Conservation (phyloP, 2,113 vertebrate genomes). For the Sprattus sprattus region DNA sequence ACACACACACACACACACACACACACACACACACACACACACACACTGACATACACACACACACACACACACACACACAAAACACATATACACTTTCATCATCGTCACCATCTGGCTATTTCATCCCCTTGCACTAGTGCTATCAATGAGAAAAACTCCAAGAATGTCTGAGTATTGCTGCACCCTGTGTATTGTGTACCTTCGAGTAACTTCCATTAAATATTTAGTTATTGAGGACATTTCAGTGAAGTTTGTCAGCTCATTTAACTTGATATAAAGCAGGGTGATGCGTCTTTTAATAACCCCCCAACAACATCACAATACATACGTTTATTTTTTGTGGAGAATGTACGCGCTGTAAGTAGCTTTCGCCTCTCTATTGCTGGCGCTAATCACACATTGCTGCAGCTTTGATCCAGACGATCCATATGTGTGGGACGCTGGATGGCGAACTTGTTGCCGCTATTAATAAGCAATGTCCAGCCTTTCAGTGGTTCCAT, state of each 20-base stretch:
- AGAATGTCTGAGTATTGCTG: not conserved
- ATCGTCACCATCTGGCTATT: not conserved
- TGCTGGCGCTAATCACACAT: slow-evolving; percentile 55
- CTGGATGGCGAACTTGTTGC: slow-evolving; percentile 53
- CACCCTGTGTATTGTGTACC: not conserved
- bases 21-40: not conserved
- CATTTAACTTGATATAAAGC: slow-evolving; percentile 59
- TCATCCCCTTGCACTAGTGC: not conserved
- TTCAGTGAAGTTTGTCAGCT: slow-evolving; percentile 32
- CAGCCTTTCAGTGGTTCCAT: not conserved
- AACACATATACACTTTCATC: not conserved
- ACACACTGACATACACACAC: not conserved
- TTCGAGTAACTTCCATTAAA: slow-evolving; percentile 26
- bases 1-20: too few species aligned
- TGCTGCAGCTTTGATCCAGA: slow-evolving; percentile 64
- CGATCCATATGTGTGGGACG: slow-evolving; percentile 61
- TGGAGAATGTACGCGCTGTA: not conserved
- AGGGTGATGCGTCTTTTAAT: slow-evolving; percentile 36
- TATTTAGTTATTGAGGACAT: slow-evolving; percentile 44
- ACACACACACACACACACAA: not conserved
- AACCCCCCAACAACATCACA: slow-evolving; percentile 29
- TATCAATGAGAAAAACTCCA: not conserved
- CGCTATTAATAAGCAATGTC: not conserved
- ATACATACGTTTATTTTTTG: not conserved
- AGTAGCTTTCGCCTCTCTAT: slow-evolving; percentile 54